Evolutionary conservation across 2,888 invertebrate species (phyloP).

Genomic region (Ophion obscuratus): DNA sequence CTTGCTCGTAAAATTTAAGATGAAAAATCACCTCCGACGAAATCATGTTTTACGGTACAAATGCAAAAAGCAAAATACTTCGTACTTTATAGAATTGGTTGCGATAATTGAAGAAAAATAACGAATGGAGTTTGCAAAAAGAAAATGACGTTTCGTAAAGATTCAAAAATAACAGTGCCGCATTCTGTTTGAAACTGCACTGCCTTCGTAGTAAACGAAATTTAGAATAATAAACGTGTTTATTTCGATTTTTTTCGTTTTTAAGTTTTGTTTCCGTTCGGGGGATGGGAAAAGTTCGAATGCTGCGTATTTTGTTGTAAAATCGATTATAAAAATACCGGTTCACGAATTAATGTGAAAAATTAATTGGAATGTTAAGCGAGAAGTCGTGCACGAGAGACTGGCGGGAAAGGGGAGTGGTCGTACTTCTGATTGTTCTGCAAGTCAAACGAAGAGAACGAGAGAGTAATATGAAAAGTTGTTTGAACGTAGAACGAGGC

Average conservation of each 20-base stretch:
- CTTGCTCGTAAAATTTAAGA: background rate
- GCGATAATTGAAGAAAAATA: conserved; percentile 5
- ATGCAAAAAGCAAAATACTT: conserved; percentile 5
- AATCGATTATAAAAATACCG: background rate
- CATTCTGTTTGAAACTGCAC: background rate
- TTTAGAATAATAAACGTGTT: background rate
- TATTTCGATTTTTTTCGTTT: background rate
- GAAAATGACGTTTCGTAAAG: background rate
- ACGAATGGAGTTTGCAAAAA: background rate
- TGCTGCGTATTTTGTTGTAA: background rate
- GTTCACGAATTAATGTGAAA: conserved; percentile 15
- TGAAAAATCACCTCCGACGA: background rate
- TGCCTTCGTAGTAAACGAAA: background rate
- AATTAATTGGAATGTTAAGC: conserved; percentile 44
- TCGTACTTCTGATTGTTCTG: conserved; percentile 54
- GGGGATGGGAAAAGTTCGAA: background rate
- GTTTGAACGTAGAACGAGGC: conserved; percentile 49
- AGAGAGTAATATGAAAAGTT: conserved; percentile 37
- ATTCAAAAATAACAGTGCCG: background rate
- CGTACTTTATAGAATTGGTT: background rate
- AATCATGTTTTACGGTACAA: background rate
- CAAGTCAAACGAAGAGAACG: conserved; percentile 58
- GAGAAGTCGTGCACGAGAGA: conserved; percentile 6
- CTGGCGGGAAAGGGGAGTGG: conserved; percentile 1
- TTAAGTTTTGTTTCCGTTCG: background rate